phyloP scores from a whole-genome alignment of 2,797 vertebrate species.

The Periparus ater region DNA sequence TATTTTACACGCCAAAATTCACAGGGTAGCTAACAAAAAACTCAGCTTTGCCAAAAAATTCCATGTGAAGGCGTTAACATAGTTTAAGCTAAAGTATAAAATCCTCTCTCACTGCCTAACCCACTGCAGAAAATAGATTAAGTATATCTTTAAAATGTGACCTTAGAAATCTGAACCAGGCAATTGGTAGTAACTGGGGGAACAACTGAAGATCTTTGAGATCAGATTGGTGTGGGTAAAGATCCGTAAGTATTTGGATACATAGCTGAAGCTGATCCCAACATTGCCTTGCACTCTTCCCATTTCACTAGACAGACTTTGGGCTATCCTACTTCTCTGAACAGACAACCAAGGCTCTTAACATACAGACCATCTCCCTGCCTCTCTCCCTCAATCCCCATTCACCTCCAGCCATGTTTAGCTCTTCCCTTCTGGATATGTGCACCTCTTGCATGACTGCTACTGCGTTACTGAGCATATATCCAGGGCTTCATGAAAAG shows the following conservation, averaged over 20 bases:
- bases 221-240: background rate
- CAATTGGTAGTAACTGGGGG: background rate
- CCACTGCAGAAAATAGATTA: background rate
- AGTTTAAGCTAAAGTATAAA: background rate
- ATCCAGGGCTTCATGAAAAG: background rate
- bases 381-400: background rate
- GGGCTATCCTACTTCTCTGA: background rate
- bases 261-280: background rate
- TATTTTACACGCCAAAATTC: background rate
- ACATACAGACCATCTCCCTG: background rate
- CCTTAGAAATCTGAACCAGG: background rate
- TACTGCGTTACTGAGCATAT: fast-evolving
- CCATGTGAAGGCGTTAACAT: background rate
- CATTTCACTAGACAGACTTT: background rate
- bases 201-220: background rate
- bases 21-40: background rate
- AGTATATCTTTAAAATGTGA: background rate
- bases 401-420: background rate
- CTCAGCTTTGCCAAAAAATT: background rate
- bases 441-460: background rate
- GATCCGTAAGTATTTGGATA: fast-evolving
- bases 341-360: background rate
- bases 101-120: background rate
- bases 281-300: background rate
- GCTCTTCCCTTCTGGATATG: background rate